phyloP scores from a whole-genome alignment of 2,888 invertebrate genomes.

The Orthosia cruda region DNA sequence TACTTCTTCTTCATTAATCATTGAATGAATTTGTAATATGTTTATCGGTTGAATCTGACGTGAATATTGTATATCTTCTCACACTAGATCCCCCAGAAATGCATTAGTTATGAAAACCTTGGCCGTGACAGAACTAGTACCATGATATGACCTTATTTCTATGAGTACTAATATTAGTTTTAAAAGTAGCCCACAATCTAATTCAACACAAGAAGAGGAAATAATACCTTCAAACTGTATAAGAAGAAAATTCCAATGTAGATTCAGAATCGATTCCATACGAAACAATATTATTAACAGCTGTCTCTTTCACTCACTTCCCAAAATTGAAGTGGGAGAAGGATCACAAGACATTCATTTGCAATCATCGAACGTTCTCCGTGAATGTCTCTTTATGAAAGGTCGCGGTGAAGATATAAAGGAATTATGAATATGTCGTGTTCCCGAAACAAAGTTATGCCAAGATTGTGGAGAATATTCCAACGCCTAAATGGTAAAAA shows the following conservation, averaged over 20 bases:
- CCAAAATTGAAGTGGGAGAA: constrained; percentile 33
- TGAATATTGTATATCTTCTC: constrained; percentile 33
- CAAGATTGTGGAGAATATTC: constrained; percentile 36
- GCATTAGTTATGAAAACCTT: constrained; percentile 16
- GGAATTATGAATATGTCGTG: constrained; percentile 56
- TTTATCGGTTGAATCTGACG: constrained; percentile 7
- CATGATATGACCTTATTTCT: no score
- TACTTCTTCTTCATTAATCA: background rate
- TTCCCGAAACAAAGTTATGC: constrained; percentile 42
- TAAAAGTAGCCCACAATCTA: background rate
- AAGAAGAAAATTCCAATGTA: constrained; percentile 31
- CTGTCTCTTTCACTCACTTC: constrained; percentile 43
- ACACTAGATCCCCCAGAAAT: constrained; percentile 7
- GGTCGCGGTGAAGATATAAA: constrained; percentile 41
- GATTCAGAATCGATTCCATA: constrained; percentile 54
- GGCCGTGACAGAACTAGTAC: background rate
- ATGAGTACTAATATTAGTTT: no score
- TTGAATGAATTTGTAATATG: constrained; percentile 3
- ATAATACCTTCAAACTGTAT: background rate
- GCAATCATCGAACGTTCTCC: constrained; percentile 52
- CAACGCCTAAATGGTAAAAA: constrained; percentile 28
- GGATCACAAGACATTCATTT: constrained; percentile 52
- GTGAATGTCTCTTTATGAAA: constrained; percentile 48
- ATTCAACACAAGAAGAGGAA: background rate
- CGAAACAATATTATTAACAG: constrained; percentile 36